Conservation (phyloP, 2,888 invertebrate species). For the Melitaea athalia region DNA sequence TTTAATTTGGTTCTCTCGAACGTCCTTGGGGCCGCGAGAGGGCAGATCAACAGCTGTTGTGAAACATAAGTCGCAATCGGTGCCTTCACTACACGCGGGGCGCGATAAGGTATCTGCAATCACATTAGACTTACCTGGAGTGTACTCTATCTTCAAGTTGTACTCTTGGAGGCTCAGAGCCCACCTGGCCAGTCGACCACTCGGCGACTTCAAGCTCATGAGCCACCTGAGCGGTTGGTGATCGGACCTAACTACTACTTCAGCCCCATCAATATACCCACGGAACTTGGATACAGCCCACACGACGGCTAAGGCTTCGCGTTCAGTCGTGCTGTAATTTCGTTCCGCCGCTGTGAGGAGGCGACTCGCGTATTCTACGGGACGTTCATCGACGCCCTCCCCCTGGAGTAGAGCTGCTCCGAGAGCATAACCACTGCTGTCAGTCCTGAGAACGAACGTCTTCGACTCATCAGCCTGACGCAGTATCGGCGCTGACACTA, state of each 20-base stretch:
- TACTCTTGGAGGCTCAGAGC: not conserved
- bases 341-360: not conserved
- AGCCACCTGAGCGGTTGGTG: slow-evolving; percentile 15
- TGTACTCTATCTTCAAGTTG: slow-evolving; percentile 3
- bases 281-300: slow-evolving; percentile 5
- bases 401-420: slow-evolving; percentile 8
- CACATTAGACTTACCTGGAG: slow-evolving; percentile 6
- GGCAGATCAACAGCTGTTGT: slow-evolving; percentile 9
- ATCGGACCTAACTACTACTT: not conserved
- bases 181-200: slow-evolving; percentile 16
- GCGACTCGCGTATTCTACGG: slow-evolving; percentile 1
- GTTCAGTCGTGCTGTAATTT: slow-evolving; percentile 7
- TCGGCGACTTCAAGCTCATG: not conserved
- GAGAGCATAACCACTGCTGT: not conserved
- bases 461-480: slow-evolving; percentile 3
- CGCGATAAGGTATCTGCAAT: slow-evolving; percentile 4
- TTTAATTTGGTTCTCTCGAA: slow-evolving; percentile 4
- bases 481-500: not conserved
- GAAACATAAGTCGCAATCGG: slow-evolving; percentile 11
- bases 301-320: slow-evolving; percentile 7
- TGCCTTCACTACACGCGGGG: not conserved
- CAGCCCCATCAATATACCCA: slow-evolving; percentile 8
- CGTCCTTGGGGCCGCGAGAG: not conserved
- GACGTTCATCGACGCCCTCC: not conserved
- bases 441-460: not conserved